Percentiles rank a stretch among this genome's conserved stretches.
Evolutionary conservation across 2,113 vertebrate species (phyloP).

Genomic region (Typhlomys cinereus): DNA sequence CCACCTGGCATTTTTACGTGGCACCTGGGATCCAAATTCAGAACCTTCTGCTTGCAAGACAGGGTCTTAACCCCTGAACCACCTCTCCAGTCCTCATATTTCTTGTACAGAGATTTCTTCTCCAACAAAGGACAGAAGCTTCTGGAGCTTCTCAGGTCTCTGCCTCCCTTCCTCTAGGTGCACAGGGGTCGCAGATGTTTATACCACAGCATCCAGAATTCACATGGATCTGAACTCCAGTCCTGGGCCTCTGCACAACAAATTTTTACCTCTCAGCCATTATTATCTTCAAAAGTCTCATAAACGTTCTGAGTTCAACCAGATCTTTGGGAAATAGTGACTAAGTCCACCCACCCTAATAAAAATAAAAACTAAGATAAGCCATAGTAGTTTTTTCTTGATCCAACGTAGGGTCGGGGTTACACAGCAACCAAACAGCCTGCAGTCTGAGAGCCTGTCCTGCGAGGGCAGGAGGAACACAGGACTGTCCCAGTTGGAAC

Average conservation of each 20-base stretch:
- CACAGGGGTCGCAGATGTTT: too few relatives aligned
- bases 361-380: constrained; percentile 8
- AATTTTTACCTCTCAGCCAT: background rate
- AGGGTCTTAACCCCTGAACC: too few relatives aligned
- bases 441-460: background rate
- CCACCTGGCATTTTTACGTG: too few relatives aligned
- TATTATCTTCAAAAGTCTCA: background rate
- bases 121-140: background rate
- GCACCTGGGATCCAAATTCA: too few relatives aligned
- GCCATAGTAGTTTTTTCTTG: background rate
- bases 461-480: background rate
- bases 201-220: too few relatives aligned
- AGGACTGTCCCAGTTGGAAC: background rate
- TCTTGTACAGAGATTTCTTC: background rate
- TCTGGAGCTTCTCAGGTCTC: too few relatives aligned
- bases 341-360: background rate
- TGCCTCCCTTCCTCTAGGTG: too few relatives aligned
- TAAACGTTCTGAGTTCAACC: background rate
- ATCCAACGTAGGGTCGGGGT: background rate
- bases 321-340: background rate
- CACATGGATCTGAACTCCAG: too few relatives aligned
- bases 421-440: background rate
- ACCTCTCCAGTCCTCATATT: background rate
- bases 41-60: too few relatives aligned
- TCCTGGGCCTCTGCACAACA: too few relatives aligned